These are phyloP conservation scores for Drosophila melanosoma DNA, from an alignment of 2,888 invertebrate species.

Conservation along the genomic window DNA sequence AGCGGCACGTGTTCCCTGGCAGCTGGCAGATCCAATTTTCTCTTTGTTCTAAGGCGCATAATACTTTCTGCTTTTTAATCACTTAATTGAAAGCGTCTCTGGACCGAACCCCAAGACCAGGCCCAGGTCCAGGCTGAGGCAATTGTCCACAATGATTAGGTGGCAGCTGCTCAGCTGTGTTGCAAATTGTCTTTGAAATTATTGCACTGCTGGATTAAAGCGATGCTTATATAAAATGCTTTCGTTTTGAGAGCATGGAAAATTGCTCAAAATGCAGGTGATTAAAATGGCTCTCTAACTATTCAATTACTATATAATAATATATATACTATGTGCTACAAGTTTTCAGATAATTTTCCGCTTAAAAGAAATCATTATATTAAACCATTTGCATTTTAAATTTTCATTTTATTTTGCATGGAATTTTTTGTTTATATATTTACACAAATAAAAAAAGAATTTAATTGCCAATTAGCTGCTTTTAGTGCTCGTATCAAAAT, in stretches of 20 bases:
- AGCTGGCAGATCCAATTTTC: conserved; percentile 39
- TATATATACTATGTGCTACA: neutral
- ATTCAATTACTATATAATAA: neutral
- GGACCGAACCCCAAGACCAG: conserved; percentile 3
- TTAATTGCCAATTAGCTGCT: conserved; percentile 1
- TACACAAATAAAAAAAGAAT: neutral
- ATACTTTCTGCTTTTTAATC: conserved; percentile 52
- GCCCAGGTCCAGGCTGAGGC: conserved; percentile 4
- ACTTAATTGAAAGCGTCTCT: conserved; percentile 65
- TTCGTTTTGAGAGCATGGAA: conserved; percentile 5
- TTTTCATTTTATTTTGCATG: neutral
- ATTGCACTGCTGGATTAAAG: conserved; percentile 9
- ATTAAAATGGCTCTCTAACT: neutral
- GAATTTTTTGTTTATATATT: neutral
- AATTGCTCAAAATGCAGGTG: neutral
- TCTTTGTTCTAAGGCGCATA: conserved; percentile 60
- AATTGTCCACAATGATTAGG: conserved; percentile 50
- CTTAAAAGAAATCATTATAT: neutral
- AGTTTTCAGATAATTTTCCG: neutral
- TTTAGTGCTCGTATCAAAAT: neutral
- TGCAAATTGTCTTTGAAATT: conserved; percentile 30
- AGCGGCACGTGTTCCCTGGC: conserved; percentile 40
- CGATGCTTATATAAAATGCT: conserved; percentile 14
- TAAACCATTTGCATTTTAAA: neutral
- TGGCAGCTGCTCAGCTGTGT: conserved; percentile 38